Evolutionary conservation across 2,888 invertebrate species (phyloP).

Genomic region (Chironomus tentans): DNA sequence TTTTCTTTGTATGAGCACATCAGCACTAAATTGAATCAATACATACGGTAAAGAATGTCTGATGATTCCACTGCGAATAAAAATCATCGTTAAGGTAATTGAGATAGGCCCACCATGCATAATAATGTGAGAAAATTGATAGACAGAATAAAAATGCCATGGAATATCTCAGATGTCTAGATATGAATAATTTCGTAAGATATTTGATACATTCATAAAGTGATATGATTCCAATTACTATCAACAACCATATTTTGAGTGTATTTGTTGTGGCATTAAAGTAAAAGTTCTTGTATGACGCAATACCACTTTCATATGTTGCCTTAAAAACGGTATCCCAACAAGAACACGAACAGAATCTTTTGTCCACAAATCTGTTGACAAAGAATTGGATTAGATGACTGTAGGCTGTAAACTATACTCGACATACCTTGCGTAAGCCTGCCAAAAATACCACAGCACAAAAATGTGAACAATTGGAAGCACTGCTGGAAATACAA

Average conservation of each 20-base stretch:
- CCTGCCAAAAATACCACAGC: conserved; percentile 57
- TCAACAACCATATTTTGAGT: conserved; percentile 56
- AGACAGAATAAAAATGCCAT: conserved; percentile 54
- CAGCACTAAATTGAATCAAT: background rate
- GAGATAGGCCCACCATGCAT: conserved; percentile 60
- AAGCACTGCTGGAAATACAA: conserved; percentile 44
- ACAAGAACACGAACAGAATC: conserved; percentile 60
- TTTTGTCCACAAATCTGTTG: conserved; percentile 50
- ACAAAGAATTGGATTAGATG: background rate
- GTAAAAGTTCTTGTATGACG: conserved; percentile 60
- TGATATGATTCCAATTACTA: conserved; percentile 49
- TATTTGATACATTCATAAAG: conserved; percentile 54
- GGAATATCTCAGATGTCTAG: conserved; percentile 47
- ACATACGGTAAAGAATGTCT: conserved; percentile 51
- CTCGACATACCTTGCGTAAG: conserved; percentile 43
- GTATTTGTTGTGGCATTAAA: conserved; percentile 58
- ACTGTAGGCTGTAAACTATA: background rate
- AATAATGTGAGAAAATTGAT: conserved; percentile 58
- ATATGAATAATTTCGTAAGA: conserved; percentile 46
- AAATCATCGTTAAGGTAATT: conserved; percentile 65
- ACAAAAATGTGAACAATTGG: conserved; percentile 54
- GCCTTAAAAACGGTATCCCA: conserved; percentile 69
- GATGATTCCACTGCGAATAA: conserved; percentile 61
- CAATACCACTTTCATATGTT: conserved; percentile 59
- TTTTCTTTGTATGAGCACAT: background rate